phyloP scores from a whole-genome alignment of 2,797 vertebrate genomes.

The Crenichthys baileyi region DNA sequence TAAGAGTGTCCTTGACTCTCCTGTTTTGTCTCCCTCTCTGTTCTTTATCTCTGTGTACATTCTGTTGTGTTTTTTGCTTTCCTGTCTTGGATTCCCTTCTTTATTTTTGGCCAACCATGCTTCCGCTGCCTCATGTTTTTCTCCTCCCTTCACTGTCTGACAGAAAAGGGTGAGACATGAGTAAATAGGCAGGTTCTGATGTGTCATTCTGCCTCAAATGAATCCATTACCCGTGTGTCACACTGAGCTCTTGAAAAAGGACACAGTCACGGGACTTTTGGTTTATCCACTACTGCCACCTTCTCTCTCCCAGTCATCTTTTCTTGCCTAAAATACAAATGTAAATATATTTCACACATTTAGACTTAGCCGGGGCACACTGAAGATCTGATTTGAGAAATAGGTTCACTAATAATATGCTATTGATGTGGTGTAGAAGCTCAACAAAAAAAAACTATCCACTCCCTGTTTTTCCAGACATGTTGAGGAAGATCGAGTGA shows the following conservation, averaged over 20 bases:
- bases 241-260: slow-evolving; percentile 60
- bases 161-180: slow-evolving; percentile 59
- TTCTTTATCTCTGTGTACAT: slow-evolving; percentile 23
- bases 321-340: slow-evolving; percentile 38
- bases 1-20: slow-evolving; percentile 15
- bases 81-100: slow-evolving; percentile 6
- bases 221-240: slow-evolving; percentile 73
- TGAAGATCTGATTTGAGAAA: slow-evolving; percentile 57
- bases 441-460: slow-evolving; percentile 31
- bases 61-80: slow-evolving; percentile 26
- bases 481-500: slow-evolving; percentile 39
- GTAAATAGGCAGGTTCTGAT: slow-evolving; percentile 72
- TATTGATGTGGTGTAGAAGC: slow-evolving; percentile 55
- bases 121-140: slow-evolving; percentile 1
- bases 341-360: slow-evolving; percentile 35
- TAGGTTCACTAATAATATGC: slow-evolving; percentile 70
- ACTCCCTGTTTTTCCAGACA: slow-evolving; percentile 40
- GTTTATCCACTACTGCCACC: slow-evolving; percentile 48
- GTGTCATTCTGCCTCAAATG: slow-evolving; percentile 71
- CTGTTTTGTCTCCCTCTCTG: slow-evolving; percentile 23
- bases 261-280: slow-evolving; percentile 54
- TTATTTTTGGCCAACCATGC: slow-evolving; percentile 8
- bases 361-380: slow-evolving; percentile 35
- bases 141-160: slow-evolving; percentile 36
- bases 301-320: slow-evolving; percentile 34